A percentile compares a stretch with the other conserved stretches of the same genome.
These are phyloP conservation scores for Gadus macrocephalus DNA, from an alignment of 2,113 vertebrate genomes.

Conservation along the genomic window DNA sequence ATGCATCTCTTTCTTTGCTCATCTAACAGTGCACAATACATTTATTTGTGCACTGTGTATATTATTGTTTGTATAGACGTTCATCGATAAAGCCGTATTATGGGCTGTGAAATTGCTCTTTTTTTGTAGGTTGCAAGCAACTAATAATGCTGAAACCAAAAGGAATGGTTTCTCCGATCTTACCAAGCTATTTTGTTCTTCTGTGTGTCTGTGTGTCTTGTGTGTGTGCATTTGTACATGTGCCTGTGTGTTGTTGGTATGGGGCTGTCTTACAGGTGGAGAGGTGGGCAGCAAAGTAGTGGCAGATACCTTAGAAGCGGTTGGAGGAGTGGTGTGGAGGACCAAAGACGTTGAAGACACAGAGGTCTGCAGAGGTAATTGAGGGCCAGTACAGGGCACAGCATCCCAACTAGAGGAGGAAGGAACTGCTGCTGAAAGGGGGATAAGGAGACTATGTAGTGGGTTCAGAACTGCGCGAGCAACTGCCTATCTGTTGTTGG, in stretches of 20 bases:
- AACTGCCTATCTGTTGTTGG: too few relatives aligned
- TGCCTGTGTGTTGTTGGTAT: conserved; percentile 1
- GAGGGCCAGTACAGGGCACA: conserved; percentile 16
- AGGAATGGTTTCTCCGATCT: too few relatives aligned
- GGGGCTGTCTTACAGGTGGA: conserved; percentile 34
- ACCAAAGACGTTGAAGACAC: conserved; percentile 19
- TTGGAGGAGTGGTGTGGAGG: conserved; percentile 15
- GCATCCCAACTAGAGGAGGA: conserved; percentile 19
- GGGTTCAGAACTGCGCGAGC: too few relatives aligned
- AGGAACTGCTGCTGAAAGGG: conserved; percentile 7
- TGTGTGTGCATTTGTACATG: neutral
- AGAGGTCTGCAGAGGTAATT: conserved; percentile 21
- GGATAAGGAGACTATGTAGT: too few relatives aligned
- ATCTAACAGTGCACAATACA: too few relatives aligned
- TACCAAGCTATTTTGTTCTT: neutral
- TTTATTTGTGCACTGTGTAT: too few relatives aligned
- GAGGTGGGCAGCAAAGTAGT: conserved; percentile 22
- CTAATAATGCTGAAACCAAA: too few relatives aligned
- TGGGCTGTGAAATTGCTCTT: too few relatives aligned
- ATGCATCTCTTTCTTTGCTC: too few relatives aligned
- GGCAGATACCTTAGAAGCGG: conserved; percentile 23
- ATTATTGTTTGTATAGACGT: too few relatives aligned
- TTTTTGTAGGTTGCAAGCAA: too few relatives aligned
- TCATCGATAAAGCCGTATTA: too few relatives aligned
- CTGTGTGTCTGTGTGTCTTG: neutral